Evolutionary conservation across 2,113 vertebrate genomes (phyloP).

Genomic region (Anseranas semipalmata): DNA sequence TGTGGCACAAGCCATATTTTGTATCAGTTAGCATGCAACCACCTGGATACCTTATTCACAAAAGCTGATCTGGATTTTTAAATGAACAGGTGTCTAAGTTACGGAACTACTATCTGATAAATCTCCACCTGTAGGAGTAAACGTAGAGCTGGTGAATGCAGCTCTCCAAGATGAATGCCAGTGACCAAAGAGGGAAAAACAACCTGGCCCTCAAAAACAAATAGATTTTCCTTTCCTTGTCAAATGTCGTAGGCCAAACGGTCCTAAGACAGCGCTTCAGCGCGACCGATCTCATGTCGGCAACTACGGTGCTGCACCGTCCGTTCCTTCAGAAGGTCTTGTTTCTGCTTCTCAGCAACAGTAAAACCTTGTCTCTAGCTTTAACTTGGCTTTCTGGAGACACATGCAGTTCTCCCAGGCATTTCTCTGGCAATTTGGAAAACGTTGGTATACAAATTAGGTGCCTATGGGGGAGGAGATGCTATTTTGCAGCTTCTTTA

Average conservation of each 20-base stretch:
- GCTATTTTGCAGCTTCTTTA: slow-evolving; percentile 30
- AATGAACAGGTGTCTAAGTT: background rate
- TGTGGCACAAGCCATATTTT: background rate
- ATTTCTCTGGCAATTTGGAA: background rate
- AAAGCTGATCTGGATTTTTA: background rate
- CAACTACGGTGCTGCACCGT: background rate
- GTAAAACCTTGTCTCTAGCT: background rate
- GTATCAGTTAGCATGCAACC: background rate
- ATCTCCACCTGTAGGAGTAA: background rate
- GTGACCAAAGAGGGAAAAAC: background rate
- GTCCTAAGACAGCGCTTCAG: background rate
- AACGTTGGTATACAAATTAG: background rate
- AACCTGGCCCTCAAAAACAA: background rate
- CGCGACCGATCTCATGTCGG: fast-evolving
- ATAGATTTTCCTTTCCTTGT: background rate
- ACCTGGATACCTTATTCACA: background rate
- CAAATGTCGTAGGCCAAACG: background rate
- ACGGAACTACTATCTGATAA: background rate
- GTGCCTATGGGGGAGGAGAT: slow-evolving; percentile 17
- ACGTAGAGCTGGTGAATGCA: background rate
- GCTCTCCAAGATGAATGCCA: background rate
- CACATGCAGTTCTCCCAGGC: background rate
- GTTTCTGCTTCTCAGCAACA: background rate
- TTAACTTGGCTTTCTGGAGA: background rate
- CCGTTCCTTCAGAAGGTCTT: background rate